phyloP scores from a whole-genome alignment of 2,797 vertebrate genomes.

The Remorina albescens region DNA sequence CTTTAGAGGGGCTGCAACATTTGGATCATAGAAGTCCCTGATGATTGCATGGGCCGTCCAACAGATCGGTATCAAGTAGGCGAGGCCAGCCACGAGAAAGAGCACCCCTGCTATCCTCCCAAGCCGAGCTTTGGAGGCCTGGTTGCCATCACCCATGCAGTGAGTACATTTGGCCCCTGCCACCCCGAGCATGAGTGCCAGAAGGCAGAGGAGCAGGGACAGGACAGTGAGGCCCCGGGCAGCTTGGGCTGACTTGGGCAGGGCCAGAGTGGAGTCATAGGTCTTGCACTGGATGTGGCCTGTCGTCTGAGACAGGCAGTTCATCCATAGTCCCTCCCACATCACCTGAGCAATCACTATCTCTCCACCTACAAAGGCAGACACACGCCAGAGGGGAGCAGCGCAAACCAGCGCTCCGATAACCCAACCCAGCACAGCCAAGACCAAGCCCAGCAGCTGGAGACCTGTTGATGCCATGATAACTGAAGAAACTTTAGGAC shows the following conservation, averaged over 20 bases:
- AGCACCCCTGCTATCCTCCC: conserved; percentile 65
- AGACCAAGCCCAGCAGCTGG: conserved; percentile 90
- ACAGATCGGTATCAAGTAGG: conserved; percentile 78
- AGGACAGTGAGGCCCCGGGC: conserved; percentile 78
- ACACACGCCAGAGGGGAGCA: conserved; percentile 82
- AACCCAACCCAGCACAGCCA: conserved; percentile 91
- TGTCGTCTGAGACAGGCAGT: conserved; percentile 90
- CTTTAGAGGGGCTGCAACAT: conserved; percentile 78
- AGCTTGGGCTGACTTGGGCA: conserved; percentile 73
- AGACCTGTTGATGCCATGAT: conserved; percentile 92
- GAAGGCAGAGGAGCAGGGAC: conserved; percentile 79
- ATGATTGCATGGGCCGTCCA: conserved; percentile 78
- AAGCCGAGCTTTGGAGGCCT: conserved; percentile 73
- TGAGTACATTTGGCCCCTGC: conserved; percentile 82
- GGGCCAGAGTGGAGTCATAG: conserved; percentile 91
- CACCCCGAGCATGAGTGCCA: conserved; percentile 78
- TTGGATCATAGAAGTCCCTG: conserved; percentile 81
- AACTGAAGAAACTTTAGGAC: neutral
- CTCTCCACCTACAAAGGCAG: conserved; percentile 81
- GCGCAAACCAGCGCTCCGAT: conserved; percentile 81
- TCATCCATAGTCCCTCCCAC: conserved; percentile 97
- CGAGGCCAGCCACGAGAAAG: conserved; percentile 73
- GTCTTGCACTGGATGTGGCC: conserved; percentile 96
- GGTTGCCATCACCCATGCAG: conserved; percentile 75
- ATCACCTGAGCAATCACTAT: conserved; percentile 89